Conservation (phyloP, 2,113 vertebrate species). For the Leuciscus idus region DNA sequence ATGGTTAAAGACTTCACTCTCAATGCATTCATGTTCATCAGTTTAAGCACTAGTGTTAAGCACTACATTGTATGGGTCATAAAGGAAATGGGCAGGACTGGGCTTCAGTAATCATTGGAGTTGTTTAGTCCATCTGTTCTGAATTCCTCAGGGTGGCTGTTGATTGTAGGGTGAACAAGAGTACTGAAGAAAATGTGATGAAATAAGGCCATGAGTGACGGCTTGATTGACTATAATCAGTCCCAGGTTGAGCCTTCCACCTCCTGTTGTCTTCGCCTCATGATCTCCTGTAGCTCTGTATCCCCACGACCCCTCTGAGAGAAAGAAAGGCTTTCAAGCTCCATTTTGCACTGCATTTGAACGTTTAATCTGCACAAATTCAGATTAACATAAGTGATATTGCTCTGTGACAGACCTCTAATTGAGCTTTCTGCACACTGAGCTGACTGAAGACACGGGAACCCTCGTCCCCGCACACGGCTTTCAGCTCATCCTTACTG, state of each 20-base stretch:
- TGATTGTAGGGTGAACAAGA: slow-evolving; percentile 32
- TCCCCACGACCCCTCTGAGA: slow-evolving; percentile 49
- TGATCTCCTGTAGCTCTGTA: slow-evolving; percentile 58
- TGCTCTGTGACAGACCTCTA: slow-evolving; percentile 72
- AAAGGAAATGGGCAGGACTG: slow-evolving; percentile 25
- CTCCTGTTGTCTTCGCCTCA: slow-evolving; percentile 57
- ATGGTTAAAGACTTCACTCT: slow-evolving; percentile 29
- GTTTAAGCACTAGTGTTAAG: slow-evolving; percentile 21
- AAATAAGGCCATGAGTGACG: slow-evolving; percentile 41
- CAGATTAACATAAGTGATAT: background rate
- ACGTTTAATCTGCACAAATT: background rate
- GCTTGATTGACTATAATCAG: slow-evolving; percentile 51
- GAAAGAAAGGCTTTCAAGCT: background rate
- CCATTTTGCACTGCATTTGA: background rate
- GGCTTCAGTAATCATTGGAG: slow-evolving; percentile 31
- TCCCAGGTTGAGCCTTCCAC: slow-evolving; percentile 54
- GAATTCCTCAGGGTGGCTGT: slow-evolving; percentile 40
- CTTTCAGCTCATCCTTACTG: slow-evolving; percentile 84
- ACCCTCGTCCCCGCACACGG: slow-evolving; percentile 85
- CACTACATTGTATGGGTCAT: slow-evolving; percentile 13
- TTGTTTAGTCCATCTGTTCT: slow-evolving; percentile 39
- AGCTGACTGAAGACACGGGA: slow-evolving; percentile 85
- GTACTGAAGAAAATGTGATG: slow-evolving; percentile 28
- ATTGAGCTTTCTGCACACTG: slow-evolving; percentile 78
- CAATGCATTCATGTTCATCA: slow-evolving; percentile 30